Evolutionary conservation across 2,113 vertebrate genomes (phyloP), one percentile per base, ranked within the genome.

Genomic region (Epinephelus cyanopodus): DNA sequence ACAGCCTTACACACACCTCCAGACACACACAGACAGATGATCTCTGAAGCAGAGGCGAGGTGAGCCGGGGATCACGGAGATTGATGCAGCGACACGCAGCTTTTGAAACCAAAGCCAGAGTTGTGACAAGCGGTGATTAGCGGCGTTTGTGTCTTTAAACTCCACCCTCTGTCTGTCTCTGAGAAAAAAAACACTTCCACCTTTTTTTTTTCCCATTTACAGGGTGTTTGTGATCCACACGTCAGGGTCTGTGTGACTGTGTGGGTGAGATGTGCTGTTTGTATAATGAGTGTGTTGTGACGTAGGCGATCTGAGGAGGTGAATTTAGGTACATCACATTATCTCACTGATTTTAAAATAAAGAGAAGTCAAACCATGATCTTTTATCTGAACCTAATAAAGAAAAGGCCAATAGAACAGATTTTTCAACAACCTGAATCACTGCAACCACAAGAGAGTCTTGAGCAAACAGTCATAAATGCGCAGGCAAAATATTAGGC

Each of bases 41-140:
- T 18, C 82, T 90, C 77, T 88, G 86, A 86, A 88, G 85, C 48
- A 2, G 13, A 61, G 83, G 23, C 10, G 37, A 84, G 77, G 75
- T 54, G 52, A 84, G 54, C 71, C 56, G 19, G 53, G 77, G 87
- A 89, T 91, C 85, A 86, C 9, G 0, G 76, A 81, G 87, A 75
- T 19, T 33, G 82, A 85, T 50, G 78, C 84, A 70, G 78, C 58
- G 29, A 79, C 87, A 81, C 33, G 65, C 56, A 47, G 65, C 84
- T 81, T 65, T 74, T 67, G 76, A 85, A 90, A 85, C 64, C 52
- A 72, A 85, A 89, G 27, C 71, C 79, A 56, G 33, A 84, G 73
- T 81, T 87, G 87, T 82, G 87, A 87, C 87, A 90, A 83, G 84
- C 18, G 60, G 87, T 87, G 82, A 89, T 91, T 89, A 91, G 79